Percentiles rank a stretch among this genome's conserved stretches.
phyloP scores from a whole-genome alignment of 2,797 vertebrate genomes.

The Odontamblyopus lacepedii region DNA sequence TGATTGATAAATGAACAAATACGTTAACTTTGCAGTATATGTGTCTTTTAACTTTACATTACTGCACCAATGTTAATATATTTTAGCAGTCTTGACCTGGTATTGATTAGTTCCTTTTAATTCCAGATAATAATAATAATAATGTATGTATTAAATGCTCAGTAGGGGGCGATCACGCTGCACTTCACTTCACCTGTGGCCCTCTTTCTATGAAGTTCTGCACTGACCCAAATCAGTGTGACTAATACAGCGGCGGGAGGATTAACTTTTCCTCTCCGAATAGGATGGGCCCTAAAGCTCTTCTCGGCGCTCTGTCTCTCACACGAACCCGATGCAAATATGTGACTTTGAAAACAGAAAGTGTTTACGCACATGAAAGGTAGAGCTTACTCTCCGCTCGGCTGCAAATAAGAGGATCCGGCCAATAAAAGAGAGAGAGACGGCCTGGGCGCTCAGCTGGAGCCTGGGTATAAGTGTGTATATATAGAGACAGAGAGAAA shows the following conservation, averaged over 20 bases:
- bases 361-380: slow-evolving; percentile 70
- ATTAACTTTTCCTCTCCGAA: slow-evolving; percentile 60
- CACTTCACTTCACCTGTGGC: slow-evolving; percentile 55
- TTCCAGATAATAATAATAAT: not conserved
- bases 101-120: not conserved
- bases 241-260: slow-evolving; percentile 60
- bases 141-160: not conserved
- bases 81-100: not conserved
- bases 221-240: slow-evolving; percentile 41
- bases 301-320: slow-evolving; percentile 50
- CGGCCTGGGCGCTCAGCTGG: not conserved
- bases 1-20: no score
- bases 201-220: slow-evolving; percentile 12
- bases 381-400: slow-evolving; percentile 59
- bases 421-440: slow-evolving; percentile 9
- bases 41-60: no score
- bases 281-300: slow-evolving; percentile 60
- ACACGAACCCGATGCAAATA: slow-evolving; percentile 46
- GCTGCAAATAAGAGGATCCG: slow-evolving; percentile 57
- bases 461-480: not conserved
- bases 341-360: slow-evolving; percentile 65
- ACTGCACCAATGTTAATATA: no score
- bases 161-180: slow-evolving; percentile 35
- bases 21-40: no score
- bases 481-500: no score